Evolutionary conservation across 2,113 vertebrate genomes (phyloP), one percentile per base, ranked within the genome.

Genomic region (Lophura nycthemera): DNA sequence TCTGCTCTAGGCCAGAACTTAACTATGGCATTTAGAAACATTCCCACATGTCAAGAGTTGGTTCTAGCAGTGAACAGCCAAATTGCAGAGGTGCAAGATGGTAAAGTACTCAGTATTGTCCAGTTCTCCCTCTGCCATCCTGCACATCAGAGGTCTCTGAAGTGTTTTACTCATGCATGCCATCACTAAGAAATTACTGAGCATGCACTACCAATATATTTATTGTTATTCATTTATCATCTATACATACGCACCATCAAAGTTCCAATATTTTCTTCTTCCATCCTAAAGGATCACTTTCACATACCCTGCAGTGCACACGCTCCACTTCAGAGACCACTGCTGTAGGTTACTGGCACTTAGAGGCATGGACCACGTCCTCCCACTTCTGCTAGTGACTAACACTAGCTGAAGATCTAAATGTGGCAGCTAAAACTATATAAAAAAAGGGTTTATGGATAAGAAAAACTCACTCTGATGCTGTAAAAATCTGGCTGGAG

Each of bases 401-500:
- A 34, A 45, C 5, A 66, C 30, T n/a, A 50, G 4, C 27, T 40
- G n/a, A 81, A 65, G 57, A n/a, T 52, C 5, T 47, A 63, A 79
- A 71, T 2, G 0, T 34, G 54, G 18, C 21, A 54, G 15, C 11
- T 42, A 29, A 8, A 77, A 5, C 20, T 16, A 86, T 0, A 43
- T 15, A 43, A 48, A 25, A 61, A 65, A 91, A 78, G 34, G 54
- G 30, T 29, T 21, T 1, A 61, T 1, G 63, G 29, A 67, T 34
- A 84, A 92, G 27, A 83, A 63, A 70, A 77, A 98, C 99, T 99
- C 96, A 99, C 99, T 99, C 99, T 16, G 99, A 97, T 71, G 99
- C 99, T 43, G 99, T 99, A 96, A 99, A 99, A 80, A 99, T 97
- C 47, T 99, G 98, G 96, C 96, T 98, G 92, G 98, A 98, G 97